Evolutionary conservation across 2,113 vertebrate species (phyloP), one percentile per base, ranked within the genome.

Genomic region (Albula goreensis): DNA sequence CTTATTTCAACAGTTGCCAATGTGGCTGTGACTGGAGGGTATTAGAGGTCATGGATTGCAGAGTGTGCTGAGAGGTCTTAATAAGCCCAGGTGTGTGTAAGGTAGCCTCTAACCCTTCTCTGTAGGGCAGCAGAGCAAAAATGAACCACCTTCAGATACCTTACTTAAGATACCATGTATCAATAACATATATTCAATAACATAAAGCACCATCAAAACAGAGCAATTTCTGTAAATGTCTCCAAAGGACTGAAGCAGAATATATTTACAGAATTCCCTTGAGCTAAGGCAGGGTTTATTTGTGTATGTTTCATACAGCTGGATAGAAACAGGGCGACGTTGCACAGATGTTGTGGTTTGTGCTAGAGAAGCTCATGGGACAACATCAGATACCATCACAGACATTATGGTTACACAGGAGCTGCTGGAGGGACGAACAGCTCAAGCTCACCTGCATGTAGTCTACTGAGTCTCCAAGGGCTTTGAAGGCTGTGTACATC

Each of bases 401-500:
- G 60, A 60, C 56, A 10, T 11, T 15, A 15, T 60, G 56, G 11
- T 60, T 60, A 66, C 60, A 19, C 17, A 22, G 60, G 8, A 13
- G 57, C 57, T 60, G 57, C 17, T 8, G 53, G 53, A 12, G 53
- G 53, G 53, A 12, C 8, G 53, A 56, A 13, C 60, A 66, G 17
- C 15, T 5, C 0, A 31, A 5, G 1, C 92, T 92, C 90, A 99
- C 98, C 98, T 99, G 98, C 70, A 99, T 94, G 9, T 99, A 99
- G 88, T 99, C 98, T 94, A 99, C 97, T 0, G 97, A 96, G 92
- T 97, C 95, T 2, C 97, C 98, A 0, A 99, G 97, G 0, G 98
- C 98, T 89, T 96, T 97, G 89, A 99, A 99, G 85, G 98, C 98
- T 0, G 98, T 99, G 95, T 99, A 99, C 98, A 99, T 99, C 91